These are phyloP conservation scores for Eulemur rubriventer DNA, from an alignment of 2,797 vertebrate species.

Conservation along the genomic window DNA sequence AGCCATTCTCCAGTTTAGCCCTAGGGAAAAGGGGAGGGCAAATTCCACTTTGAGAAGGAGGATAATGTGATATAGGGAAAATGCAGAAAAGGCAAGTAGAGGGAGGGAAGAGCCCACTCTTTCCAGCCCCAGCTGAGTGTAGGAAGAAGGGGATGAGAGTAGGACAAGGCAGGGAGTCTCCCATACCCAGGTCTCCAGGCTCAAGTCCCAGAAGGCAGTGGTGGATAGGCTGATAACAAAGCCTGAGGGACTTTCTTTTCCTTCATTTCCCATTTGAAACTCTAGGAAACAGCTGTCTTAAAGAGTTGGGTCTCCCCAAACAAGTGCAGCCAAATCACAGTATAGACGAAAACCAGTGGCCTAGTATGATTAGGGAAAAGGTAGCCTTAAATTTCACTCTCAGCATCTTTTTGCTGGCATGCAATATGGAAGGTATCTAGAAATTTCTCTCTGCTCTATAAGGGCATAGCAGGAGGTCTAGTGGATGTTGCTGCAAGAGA, in stretches of 20 bases:
- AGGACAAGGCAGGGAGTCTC: background rate
- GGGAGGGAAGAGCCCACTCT: background rate
- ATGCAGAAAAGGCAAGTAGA: background rate
- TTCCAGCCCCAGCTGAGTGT: background rate
- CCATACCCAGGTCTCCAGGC: background rate
- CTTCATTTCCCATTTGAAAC: background rate
- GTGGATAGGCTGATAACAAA: background rate
- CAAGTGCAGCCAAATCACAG: background rate
- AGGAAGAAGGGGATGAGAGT: background rate
- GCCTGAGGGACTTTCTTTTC: background rate
- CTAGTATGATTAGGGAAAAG: background rate
- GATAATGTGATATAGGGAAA: background rate
- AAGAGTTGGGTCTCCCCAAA: background rate
- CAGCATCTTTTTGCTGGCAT: background rate
- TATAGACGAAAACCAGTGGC: background rate
- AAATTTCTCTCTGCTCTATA: background rate
- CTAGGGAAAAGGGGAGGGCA: constrained; percentile 15
- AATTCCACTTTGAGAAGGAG: constrained; percentile 37
- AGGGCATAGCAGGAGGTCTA: background rate
- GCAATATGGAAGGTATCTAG: background rate
- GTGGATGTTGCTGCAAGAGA: background rate
- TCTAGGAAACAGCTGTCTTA: background rate
- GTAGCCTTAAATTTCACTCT: background rate
- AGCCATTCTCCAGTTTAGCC: constrained; percentile 47
- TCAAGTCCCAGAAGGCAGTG: background rate